phyloP scores from a whole-genome alignment of 2,113 vertebrate genomes.

The Cavia aperea region DNA sequence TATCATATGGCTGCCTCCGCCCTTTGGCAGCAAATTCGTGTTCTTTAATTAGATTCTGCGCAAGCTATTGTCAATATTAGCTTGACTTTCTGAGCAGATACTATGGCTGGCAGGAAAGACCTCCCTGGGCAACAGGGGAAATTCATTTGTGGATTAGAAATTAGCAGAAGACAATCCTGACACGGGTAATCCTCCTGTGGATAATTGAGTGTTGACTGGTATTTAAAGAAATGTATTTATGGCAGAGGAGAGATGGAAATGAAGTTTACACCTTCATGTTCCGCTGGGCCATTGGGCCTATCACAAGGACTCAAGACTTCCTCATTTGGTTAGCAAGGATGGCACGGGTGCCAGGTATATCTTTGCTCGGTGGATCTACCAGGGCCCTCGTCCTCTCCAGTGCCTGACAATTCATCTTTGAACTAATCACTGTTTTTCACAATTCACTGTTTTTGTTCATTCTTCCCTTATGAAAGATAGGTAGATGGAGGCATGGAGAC shows the following conservation, averaged over 20 bases:
- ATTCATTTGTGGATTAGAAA: conserved; percentile 67
- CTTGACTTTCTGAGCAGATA: conserved; percentile 36
- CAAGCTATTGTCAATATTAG: conserved; percentile 56
- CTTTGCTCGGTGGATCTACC: neutral
- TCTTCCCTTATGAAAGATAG: neutral
- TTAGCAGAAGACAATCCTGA: conserved; percentile 63
- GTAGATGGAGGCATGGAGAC: neutral
- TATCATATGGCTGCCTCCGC: neutral
- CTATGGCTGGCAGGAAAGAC: conserved; percentile 51
- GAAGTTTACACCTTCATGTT: neutral
- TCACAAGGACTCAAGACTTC: neutral
- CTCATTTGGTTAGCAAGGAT: neutral
- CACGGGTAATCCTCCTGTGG: conserved; percentile 59
- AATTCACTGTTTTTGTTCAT: neutral
- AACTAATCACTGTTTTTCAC: neutral
- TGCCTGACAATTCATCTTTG: neutral
- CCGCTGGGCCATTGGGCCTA: neutral
- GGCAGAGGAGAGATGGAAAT: conserved; percentile 4
- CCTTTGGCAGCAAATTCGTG: conserved; percentile 44
- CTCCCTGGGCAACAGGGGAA: conserved; percentile 49
- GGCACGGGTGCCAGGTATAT: rapidly evolving
- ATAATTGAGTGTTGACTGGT: conserved; percentile 63
- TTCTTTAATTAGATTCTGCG: conserved; percentile 57
- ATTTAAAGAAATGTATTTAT: conserved; percentile 5
- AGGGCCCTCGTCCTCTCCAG: neutral